Conservation (phyloP, 1,140 invertebrate genomes). For the Lepidurus apus region DNA sequence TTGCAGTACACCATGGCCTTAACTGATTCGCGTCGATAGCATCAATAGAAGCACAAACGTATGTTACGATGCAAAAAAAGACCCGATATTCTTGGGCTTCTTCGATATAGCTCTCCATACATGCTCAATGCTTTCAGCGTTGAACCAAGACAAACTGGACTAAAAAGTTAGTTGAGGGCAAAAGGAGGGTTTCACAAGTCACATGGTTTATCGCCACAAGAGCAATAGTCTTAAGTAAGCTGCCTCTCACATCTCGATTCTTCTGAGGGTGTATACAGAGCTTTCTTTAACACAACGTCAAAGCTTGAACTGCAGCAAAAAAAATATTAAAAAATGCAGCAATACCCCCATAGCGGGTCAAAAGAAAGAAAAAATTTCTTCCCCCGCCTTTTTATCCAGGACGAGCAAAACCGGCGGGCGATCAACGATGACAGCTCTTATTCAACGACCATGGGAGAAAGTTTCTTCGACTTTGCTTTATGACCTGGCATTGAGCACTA, state of each 20-base stretch:
- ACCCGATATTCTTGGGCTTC: too few relatives aligned
- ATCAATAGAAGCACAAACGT: too few relatives aligned
- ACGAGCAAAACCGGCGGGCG: conserved; percentile 2
- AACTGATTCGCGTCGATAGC: too few relatives aligned
- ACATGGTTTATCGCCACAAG: neutral
- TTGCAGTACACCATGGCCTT: too few relatives aligned
- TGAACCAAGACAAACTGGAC: neutral
- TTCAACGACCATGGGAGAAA: neutral
- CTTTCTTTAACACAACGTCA: neutral
- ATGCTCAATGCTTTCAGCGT: too few relatives aligned
- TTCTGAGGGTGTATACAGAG: neutral
- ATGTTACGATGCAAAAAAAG: too few relatives aligned
- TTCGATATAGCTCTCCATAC: too few relatives aligned
- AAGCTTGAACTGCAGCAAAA: neutral
- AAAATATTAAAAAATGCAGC: neutral
- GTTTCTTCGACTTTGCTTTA: conserved; percentile 19
- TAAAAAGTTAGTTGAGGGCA: neutral
- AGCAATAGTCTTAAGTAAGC: neutral
- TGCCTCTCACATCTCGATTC: neutral
- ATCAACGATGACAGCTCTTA: conserved; percentile 21
- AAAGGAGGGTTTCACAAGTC: neutral
- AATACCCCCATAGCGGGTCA: neutral
- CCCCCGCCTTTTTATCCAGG: neutral
- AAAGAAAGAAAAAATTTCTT: neutral
- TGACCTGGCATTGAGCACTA: conserved; percentile 13